phyloP scores from a whole-genome alignment of 1,140 invertebrate genomes.

The Cotesia chilonis region DNA sequence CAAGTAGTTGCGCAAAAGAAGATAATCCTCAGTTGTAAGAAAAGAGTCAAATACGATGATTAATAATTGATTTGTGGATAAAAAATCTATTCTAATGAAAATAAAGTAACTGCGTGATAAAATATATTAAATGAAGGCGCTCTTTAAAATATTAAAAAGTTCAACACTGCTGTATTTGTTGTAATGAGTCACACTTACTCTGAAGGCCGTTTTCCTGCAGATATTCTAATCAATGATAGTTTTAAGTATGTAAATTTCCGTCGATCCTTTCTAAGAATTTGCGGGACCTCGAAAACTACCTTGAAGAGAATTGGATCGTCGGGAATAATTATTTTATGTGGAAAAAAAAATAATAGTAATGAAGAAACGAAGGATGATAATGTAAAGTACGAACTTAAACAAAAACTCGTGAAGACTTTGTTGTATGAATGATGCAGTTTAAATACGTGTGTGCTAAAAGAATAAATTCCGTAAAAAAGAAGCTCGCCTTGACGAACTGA shows the following conservation, averaged over 20 bases:
- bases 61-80: background rate
- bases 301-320: too few species aligned
- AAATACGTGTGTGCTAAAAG: background rate
- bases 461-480: constrained; percentile 17
- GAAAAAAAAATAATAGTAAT: background rate
- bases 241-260: too few species aligned
- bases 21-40: background rate
- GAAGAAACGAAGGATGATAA: background rate
- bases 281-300: too few species aligned
- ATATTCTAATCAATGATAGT: too few species aligned
- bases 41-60: background rate
- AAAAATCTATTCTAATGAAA: too few species aligned
- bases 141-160: too few species aligned
- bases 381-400: background rate
- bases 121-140: too few species aligned
- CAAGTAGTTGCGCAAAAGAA: background rate
- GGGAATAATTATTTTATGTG: background rate
- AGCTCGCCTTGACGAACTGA: constrained; percentile 13
- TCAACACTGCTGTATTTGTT: too few species aligned
- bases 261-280: too few species aligned
- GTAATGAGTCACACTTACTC: too few species aligned
- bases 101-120: too few species aligned
- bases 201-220: too few species aligned
- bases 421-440: background rate
- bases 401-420: background rate